Evolutionary conservation across 2,888 invertebrate species (phyloP), one percentile per base, ranked within the genome.

Genomic region (Thymelicus lineola): DNA sequence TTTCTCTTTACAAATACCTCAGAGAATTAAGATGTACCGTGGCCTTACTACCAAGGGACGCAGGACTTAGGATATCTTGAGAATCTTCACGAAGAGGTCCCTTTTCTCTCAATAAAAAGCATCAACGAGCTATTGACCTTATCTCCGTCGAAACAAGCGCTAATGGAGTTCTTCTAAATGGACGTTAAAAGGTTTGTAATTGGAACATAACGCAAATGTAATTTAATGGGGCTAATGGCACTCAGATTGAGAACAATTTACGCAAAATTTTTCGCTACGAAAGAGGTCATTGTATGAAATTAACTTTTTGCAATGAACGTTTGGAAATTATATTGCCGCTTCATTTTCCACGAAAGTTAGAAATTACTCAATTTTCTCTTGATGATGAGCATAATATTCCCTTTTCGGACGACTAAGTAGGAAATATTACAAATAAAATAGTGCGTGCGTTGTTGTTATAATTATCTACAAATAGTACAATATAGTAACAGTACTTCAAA

Each of bases 111-210:
- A 20, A n/a, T 20, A 6, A 53, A 53, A 53, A 53, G 1, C 17
- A 53, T 17, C 20, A 10, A 53, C 10, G 10, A 20, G 53, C 20
- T 20, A 53, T 53, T 53, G 53, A 53, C 53, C 20, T 20, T 53
- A 53, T 53, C 20, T 20, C 12, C 12, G 20, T 9, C 20, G n/a
- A 53, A 53, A 53, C 53, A 12, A 53, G 17, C 20, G 17, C 53
- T 53, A 53, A 53, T 53, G 53, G 53, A 20, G 12, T 53, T 20
- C 20, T 53, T 20, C 53, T 53, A 53, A 20, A 53, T 53, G 53
- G 53, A 53, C 12, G 53, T 12, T 53, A 53, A 53, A 53, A 53
- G 53, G 53, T 53, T 53, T 53, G 53, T 20, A 53, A 50, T 50
- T 50, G 48, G 48, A 50, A 15, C 48, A 50, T 17, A 6, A 15